phyloP scores from a whole-genome alignment of 2,797 vertebrate species.

The Pagetopsis macropterus region DNA sequence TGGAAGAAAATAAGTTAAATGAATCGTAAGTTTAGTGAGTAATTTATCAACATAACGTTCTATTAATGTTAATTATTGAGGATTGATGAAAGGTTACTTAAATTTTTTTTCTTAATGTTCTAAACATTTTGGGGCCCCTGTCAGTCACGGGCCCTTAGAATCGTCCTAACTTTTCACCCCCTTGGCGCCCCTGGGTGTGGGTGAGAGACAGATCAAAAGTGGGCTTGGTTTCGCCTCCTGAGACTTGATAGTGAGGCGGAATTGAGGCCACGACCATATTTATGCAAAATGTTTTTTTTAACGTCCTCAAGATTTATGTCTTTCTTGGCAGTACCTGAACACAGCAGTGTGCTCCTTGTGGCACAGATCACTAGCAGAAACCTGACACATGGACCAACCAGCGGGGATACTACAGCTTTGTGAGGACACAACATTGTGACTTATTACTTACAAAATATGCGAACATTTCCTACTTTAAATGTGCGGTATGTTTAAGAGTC shows the following conservation, averaged over 20 bases:
- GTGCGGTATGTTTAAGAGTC: not conserved
- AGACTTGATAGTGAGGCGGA: constrained; percentile 21
- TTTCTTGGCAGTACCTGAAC: not conserved
- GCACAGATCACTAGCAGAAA: not conserved
- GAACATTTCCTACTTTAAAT: fast-evolving
- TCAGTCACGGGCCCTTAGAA: too few species aligned
- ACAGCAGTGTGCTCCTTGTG: not conserved
- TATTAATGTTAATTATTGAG: too few species aligned
- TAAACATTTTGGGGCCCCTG: too few species aligned
- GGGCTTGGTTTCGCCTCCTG: not conserved
- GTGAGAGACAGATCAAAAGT: too few species aligned
- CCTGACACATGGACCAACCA: not conserved
- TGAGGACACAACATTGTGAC: fast-evolving
- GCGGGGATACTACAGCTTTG: fast-evolving
- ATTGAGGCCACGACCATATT: not conserved
- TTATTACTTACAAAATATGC: too few species aligned
- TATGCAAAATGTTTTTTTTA: not conserved
- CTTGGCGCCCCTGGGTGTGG: too few species aligned
- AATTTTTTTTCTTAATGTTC: too few species aligned
- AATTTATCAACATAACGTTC: too few species aligned
- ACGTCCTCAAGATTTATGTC: not conserved
- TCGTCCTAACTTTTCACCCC: too few species aligned
- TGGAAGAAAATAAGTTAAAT: too few species aligned
- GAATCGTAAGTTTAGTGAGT: too few species aligned
- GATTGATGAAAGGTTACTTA: too few species aligned